Percentiles rank a stretch among this genome's conserved stretches.
These are phyloP conservation scores for Erebia epiphron DNA, from an alignment of 2,888 invertebrate species.

Conservation along the genomic window DNA sequence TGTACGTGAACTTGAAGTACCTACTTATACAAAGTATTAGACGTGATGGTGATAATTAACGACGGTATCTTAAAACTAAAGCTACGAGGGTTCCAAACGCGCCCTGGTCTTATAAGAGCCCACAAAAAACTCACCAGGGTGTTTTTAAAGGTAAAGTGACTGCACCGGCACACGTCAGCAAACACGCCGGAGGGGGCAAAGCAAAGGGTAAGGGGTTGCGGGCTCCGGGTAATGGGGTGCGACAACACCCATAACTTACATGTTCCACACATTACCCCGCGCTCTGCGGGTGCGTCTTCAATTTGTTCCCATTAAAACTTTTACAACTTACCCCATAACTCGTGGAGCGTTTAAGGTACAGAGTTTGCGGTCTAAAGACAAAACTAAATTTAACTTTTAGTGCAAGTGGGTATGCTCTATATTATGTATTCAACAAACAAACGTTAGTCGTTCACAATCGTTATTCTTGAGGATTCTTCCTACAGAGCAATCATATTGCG, in stretches of 20 bases:
- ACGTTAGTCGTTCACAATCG: too few relatives aligned
- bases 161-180: neutral
- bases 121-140: too few relatives aligned
- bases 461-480: too few relatives aligned
- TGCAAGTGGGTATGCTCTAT: neutral
- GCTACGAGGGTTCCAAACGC: too few relatives aligned
- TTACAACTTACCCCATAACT: neutral
- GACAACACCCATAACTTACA: conserved; percentile 13
- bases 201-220: neutral
- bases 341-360: neutral
- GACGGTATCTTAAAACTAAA: neutral
- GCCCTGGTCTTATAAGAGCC: too few relatives aligned
- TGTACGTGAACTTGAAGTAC: too few relatives aligned
- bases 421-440: too few relatives aligned
- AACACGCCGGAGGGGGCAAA: neutral
- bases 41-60: neutral
- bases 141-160: neutral
- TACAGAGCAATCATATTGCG: too few relatives aligned
- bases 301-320: conserved; percentile 14
- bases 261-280: conserved; percentile 7
- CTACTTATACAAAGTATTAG: too few relatives aligned
- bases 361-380: neutral
- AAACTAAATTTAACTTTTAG: neutral
- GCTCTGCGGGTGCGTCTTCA: neutral
- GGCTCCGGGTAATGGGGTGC: conserved; percentile 34